phyloP scores from a whole-genome alignment of 2,797 vertebrate species.

The Coregonus ussuriensis region DNA sequence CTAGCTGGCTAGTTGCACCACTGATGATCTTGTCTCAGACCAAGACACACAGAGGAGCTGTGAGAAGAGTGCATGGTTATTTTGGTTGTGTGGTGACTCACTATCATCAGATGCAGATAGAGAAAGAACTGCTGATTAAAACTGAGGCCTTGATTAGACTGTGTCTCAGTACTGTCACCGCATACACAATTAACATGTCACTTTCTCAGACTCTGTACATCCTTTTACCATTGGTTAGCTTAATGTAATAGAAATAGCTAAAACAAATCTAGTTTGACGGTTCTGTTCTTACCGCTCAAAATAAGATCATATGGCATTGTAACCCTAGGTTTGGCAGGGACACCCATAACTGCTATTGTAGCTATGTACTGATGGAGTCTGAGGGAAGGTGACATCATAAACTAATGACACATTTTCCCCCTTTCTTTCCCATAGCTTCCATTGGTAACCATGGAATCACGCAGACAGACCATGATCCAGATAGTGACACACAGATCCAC shows the following conservation, averaged over 20 bases:
- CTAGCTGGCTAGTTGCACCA: not conserved
- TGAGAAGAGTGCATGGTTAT: conserved; percentile 45
- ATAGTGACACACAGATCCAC: conserved; percentile 55
- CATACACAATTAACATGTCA: conserved; percentile 51
- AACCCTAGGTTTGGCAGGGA: not conserved
- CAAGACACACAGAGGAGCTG: conserved; percentile 36
- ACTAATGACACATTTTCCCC: conserved; percentile 31
- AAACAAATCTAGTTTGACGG: not conserved
- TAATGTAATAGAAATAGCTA: too few species aligned
- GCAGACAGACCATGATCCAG: conserved; percentile 42
- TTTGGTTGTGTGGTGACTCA: conserved; percentile 63
- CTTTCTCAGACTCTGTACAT: not conserved
- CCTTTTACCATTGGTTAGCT: not conserved
- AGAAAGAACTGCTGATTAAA: conserved; percentile 66
- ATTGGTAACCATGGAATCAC: conserved; percentile 68
- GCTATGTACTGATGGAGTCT: not conserved
- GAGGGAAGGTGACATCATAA: not conserved
- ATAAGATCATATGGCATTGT: not conserved
- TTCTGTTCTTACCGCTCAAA: not conserved
- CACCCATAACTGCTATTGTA: not conserved
- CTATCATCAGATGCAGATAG: conserved; percentile 43
- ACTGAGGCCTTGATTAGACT: conserved; percentile 63
- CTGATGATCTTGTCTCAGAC: conserved; percentile 20
- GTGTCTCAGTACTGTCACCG: conserved; percentile 54
- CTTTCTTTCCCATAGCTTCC: conserved; percentile 61